Percentiles rank a stretch among this genome's conserved stretches.
These are phyloP conservation scores for Tiaroga cobitis DNA, from an alignment of 2,797 vertebrate genomes.

Conservation along the genomic window DNA sequence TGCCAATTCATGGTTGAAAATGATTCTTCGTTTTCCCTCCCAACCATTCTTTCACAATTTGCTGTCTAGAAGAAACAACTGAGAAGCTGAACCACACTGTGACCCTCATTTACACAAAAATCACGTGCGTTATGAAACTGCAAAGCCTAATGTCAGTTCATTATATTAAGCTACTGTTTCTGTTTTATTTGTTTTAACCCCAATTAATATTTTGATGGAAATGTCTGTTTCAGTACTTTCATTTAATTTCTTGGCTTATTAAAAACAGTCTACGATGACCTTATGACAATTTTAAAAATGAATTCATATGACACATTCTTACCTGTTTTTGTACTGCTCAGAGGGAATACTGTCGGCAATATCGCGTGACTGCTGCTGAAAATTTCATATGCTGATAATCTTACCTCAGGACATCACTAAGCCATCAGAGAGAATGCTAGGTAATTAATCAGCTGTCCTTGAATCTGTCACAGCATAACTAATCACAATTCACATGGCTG, in stretches of 20 bases:
- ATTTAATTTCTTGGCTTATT: background rate
- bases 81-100: background rate
- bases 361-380: slow-evolving; percentile 22
- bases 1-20: too few species aligned
- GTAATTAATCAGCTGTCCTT: slow-evolving; percentile 52
- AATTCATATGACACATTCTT: slow-evolving; percentile 27
- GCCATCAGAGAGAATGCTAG: slow-evolving; percentile 48
- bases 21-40: background rate
- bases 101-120: background rate
- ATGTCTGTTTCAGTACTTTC: background rate
- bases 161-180: background rate
- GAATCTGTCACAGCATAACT: slow-evolving; percentile 51
- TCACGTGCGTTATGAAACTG: background rate
- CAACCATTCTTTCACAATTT: background rate
- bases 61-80: background rate
- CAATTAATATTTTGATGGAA: background rate
- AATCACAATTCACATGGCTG: slow-evolving; percentile 39
- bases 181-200: slow-evolving; percentile 28
- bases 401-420: slow-evolving; percentile 48
- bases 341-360: slow-evolving; percentile 9
- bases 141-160: background rate
- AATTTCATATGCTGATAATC: slow-evolving; percentile 37
- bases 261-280: background rate
- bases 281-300: background rate
- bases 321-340: background rate